A percentile compares a stretch with the other conserved stretches of the same genome.
These are phyloP conservation scores for Stenodera caucasica DNA, from an alignment of 2,888 invertebrate species.

Conservation along the genomic window DNA sequence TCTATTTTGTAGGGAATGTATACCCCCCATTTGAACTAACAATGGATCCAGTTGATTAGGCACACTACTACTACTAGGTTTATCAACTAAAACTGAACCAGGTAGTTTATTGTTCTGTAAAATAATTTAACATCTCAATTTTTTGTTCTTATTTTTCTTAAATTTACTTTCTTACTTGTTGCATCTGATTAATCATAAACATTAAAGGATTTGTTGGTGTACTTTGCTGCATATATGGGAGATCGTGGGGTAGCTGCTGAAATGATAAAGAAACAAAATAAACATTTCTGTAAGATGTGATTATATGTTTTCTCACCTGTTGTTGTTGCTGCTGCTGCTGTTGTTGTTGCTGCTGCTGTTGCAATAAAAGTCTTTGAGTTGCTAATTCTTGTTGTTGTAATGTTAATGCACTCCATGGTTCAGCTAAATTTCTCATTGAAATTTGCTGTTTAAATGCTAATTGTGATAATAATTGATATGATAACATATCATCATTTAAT, in stretches of 20 bases:
- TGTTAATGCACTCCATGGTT: conserved; percentile 56
- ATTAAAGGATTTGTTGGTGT: conserved; percentile 59
- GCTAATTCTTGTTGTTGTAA: conserved; percentile 60
- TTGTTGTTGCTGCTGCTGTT: conserved; percentile 44
- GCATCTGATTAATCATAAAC: conserved; percentile 61
- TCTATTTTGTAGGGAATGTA: conserved; percentile 53
- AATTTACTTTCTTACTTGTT: conserved; percentile 52
- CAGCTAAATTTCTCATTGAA: conserved; percentile 55
- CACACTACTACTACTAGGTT: conserved; percentile 41
- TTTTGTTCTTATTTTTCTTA: conserved; percentile 4
- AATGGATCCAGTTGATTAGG: conserved; percentile 57
- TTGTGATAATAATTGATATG: conserved; percentile 55
- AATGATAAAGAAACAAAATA: conserved; percentile 10
- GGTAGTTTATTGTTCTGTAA: conserved; percentile 51
- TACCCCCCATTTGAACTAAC: conserved; percentile 59
- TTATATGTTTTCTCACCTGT: not conserved
- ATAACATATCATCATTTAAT: conserved; percentile 44
- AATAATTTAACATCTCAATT: not conserved
- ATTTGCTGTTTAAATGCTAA: conserved; percentile 55
- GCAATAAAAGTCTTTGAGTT: conserved; percentile 57
- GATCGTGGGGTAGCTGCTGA: conserved; percentile 43
- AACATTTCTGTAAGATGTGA: not conserved
- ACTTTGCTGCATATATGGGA: conserved; percentile 51
- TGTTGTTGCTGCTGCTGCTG: conserved; percentile 8
- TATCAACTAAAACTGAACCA: conserved; percentile 44